Percentiles rank a stretch among this genome's conserved stretches.
These are phyloP conservation scores for Zelleria hepariella DNA, from an alignment of 2,888 invertebrate species.

Conservation along the genomic window DNA sequence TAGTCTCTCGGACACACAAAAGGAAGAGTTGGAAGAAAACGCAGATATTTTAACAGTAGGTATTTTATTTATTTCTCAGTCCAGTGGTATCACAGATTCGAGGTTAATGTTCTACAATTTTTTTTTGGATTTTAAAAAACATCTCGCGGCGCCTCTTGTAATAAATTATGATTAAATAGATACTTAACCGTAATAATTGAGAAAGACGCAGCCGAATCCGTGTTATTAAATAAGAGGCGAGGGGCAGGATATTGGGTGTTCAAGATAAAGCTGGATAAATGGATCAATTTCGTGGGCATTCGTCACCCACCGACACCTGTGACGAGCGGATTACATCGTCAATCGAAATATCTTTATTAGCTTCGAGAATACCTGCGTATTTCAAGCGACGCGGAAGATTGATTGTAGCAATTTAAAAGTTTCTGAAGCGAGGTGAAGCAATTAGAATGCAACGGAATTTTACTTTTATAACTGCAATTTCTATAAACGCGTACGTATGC, in stretches of 20 bases:
- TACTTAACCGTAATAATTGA: not conserved
- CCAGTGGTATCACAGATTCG: too few species aligned
- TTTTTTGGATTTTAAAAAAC: not conserved
- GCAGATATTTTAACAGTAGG: too few species aligned
- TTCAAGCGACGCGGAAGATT: not conserved
- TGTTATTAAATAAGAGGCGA: not conserved
- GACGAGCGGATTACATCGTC: conserved; percentile 21
- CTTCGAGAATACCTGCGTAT: not conserved
- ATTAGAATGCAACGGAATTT: too few species aligned
- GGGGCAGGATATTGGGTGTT: conserved; percentile 2
- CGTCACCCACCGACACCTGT: conserved; percentile 23
- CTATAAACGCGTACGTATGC: too few species aligned
- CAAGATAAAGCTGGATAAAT: conserved; percentile 15
- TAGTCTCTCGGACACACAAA: not conserved
- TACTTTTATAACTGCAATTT: too few species aligned
- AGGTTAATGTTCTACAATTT: too few species aligned
- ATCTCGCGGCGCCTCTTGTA: not conserved
- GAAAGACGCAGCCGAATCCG: not conserved
- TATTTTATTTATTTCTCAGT: too few species aligned
- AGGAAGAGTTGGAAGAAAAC: too few species aligned
- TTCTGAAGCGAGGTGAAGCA: not conserved
- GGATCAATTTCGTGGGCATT: conserved; percentile 26
- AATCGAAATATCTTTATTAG: conserved; percentile 13
- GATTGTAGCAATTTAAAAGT: not conserved
- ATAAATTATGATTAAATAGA: not conserved